Evolutionary conservation across 2,113 vertebrate species (phyloP).

Genomic region (Dromiciops gliroides): DNA sequence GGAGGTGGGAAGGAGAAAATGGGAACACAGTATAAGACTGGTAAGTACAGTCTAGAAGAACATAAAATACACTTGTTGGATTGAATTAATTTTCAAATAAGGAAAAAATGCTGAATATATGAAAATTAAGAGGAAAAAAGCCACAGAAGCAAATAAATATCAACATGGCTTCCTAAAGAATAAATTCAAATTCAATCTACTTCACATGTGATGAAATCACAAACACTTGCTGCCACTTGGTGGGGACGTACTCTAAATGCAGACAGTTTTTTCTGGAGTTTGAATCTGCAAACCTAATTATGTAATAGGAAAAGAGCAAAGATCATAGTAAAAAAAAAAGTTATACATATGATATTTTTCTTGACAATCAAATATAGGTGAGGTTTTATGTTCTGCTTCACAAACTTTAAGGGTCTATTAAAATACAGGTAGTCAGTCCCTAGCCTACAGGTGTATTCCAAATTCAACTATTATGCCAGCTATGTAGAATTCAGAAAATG

Average conservation of each 20-base stretch:
- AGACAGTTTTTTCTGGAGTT: neutral
- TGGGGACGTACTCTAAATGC: conserved; percentile 1
- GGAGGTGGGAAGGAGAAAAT: neutral
- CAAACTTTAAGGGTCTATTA: neutral
- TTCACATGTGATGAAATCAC: neutral
- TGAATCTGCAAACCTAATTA: neutral
- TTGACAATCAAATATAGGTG: neutral
- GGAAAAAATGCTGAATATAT: neutral
- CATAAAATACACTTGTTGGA: neutral
- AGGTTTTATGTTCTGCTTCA: neutral
- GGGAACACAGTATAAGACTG: neutral
- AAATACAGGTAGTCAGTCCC: neutral
- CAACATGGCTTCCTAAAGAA: neutral
- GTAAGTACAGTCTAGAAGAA: neutral
- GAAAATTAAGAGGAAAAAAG: neutral
- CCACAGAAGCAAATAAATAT: neutral
- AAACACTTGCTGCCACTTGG: conserved; percentile 1
- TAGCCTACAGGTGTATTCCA: neutral
- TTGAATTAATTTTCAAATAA: neutral
- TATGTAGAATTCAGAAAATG: neutral
- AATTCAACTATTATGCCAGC: neutral
- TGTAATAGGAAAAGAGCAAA: neutral
- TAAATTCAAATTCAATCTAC: neutral
- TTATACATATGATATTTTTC: neutral
- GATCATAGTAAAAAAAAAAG: neutral